Base-by-base conservation (phyloP, 2,797 vertebrate genomes). In the Sebastes oblongus region DNA sequence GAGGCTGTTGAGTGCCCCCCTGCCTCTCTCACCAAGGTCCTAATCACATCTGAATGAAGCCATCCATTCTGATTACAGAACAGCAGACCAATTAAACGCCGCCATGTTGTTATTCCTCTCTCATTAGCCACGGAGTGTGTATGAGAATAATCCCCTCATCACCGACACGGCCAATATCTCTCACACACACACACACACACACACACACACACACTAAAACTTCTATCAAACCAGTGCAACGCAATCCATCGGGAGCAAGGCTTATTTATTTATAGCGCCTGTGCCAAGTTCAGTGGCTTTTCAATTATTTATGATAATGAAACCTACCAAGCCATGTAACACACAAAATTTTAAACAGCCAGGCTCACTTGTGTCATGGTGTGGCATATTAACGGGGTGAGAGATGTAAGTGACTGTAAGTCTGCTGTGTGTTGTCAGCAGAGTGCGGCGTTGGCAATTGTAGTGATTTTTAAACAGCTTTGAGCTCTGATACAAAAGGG, bases 251-350 rank as follows among this genome's bases (percentile, higher is more conserved):
- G 80, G 86, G 92, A 88, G 66, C 39, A 2, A 20, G 70, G 66
- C 78, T 94, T 93, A 93, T 95, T 95, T 93, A 94, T 94, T 94
- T 90, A 93, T 92, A 89, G 77, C 50, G 56, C 65, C 86, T 82
- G 84, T 77, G 88, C 89, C 86, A 89, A 92, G 86, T 90, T 95
- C 88, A 85, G 85, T 81, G 81, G 87, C 85, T 91, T 85, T 72
- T 93, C 64, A 75, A 93, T 94, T 92, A 94, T 94, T 93, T 91
- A 94, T 90, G 83, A 87, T 86, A 89, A 90, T 86, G 86, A 93
- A 93, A 92, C 60, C 85, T 78, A 89, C 84, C 82, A 42, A 84
- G 79, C 85, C 80, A 78, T 88, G 89, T 91, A 86, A 86, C 83
- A 76, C 80, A 80, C 82, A 86, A 65, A 22, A 83, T 4, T 64